These are phyloP conservation scores for Lasioglossum villosulum DNA, from an alignment of 2,888 invertebrate species.

Conservation along the genomic window DNA sequence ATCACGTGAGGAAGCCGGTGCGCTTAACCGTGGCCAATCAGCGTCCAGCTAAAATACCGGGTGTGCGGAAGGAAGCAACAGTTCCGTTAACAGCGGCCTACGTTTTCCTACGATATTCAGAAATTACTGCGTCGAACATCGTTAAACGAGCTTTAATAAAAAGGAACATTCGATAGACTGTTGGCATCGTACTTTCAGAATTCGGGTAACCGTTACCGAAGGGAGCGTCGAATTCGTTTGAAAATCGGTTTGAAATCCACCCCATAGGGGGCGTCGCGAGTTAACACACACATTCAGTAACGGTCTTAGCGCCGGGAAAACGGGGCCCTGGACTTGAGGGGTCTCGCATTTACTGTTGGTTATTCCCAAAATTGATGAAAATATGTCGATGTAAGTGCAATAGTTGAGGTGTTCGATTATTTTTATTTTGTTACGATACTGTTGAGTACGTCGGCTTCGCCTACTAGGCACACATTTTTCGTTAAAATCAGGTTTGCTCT, in stretches of 20 bases:
- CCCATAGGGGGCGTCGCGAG: not conserved
- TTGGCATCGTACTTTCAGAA: not conserved
- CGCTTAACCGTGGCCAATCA: slow-evolving; percentile 71
- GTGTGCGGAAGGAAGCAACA: slow-evolving; percentile 67
- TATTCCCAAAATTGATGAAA: not conserved
- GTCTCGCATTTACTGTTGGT: not conserved
- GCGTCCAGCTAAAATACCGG: slow-evolving; percentile 65
- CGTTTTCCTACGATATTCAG: slow-evolving; percentile 20
- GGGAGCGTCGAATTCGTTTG: not conserved
- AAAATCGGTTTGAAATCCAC: not conserved
- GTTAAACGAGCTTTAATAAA: not conserved
- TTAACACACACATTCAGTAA: not conserved
- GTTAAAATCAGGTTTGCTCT: not conserved
- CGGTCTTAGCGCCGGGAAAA: not conserved
- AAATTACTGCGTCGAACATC: not conserved
- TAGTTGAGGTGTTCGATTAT: not conserved
- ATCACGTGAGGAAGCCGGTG: slow-evolving; percentile 78
- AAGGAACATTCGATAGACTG: not conserved
- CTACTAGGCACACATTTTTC: no score
- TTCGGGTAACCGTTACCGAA: not conserved
- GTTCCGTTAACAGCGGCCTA: slow-evolving; percentile 26
- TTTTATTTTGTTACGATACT: not conserved
- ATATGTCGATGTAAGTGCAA: not conserved
- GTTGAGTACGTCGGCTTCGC: not conserved
- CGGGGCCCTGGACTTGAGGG: not conserved